Conservation (phyloP, 2,888 invertebrate genomes). For the Pristionchus fissidentatus region DNA sequence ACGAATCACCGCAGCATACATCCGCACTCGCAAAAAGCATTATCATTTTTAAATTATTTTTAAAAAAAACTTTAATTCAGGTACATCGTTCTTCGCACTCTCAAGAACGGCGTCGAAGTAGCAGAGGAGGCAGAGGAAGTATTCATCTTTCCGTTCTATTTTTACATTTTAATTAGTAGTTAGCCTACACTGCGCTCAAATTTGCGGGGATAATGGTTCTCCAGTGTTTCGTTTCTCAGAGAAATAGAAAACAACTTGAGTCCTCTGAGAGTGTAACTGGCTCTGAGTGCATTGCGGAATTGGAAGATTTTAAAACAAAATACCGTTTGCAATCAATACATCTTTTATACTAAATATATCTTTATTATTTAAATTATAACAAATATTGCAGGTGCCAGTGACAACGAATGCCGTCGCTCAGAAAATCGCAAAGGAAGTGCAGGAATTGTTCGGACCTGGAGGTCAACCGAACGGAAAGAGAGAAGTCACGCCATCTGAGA, state of each 20-base stretch:
- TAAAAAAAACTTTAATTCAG: background rate
- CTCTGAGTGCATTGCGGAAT: background rate
- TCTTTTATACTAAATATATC: background rate
- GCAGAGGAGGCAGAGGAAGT: constrained; percentile 42
- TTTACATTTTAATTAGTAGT: no score
- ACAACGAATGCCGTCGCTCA: constrained; percentile 14
- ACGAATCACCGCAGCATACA: background rate
- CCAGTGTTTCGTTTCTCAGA: no score
- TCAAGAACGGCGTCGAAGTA: constrained; percentile 41
- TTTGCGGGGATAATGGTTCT: background rate
- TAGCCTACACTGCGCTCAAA: no score
- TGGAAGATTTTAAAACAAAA: no score
- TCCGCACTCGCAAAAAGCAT: background rate
- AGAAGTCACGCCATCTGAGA: constrained; percentile 30
- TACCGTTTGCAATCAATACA: background rate
- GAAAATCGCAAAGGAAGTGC: constrained; percentile 31
- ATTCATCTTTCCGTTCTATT: background rate
- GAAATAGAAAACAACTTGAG: no score
- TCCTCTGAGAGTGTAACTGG: no score
- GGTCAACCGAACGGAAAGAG: constrained; percentile 1
- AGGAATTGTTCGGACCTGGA: constrained; percentile 31
- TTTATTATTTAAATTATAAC: background rate
- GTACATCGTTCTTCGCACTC: constrained; percentile 45
- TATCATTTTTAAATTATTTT: background rate
- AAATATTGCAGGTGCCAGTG: constrained; percentile 10